Conservation (phyloP, 2,113 vertebrate species). For the Engraulis encrasicolus region DNA sequence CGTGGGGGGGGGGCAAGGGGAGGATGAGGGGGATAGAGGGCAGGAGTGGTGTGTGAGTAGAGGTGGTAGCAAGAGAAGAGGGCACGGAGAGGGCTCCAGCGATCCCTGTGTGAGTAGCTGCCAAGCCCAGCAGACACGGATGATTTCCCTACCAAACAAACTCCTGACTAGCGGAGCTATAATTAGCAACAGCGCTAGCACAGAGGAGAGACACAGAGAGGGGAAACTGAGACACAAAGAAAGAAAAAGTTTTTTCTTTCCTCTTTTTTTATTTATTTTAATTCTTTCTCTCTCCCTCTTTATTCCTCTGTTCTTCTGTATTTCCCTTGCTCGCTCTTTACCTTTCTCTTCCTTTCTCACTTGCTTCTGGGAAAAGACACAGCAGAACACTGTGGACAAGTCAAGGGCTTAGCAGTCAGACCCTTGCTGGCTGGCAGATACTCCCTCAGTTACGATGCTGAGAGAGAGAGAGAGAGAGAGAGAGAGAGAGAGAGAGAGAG, state of each 20-base stretch:
- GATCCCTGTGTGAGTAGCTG: conserved; percentile 7
- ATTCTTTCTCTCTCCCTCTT: too few species aligned
- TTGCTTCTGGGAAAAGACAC: conserved; percentile 29
- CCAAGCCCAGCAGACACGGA: background rate
- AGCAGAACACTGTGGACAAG: background rate
- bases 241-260: background rate
- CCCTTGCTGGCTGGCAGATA: conserved; percentile 49
- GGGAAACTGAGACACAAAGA: too few species aligned
- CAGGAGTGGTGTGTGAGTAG: too few species aligned
- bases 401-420: background rate
- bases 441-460: conserved; percentile 45
- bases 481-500: too few species aligned
- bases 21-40: too few species aligned
- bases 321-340: conserved; percentile 57
- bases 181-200: conserved; percentile 52
- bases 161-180: conserved; percentile 52
- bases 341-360: conserved; percentile 58
- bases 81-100: background rate
- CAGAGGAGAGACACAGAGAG: background rate
- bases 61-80: too few species aligned
- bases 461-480: too few species aligned
- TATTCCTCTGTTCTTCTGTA: too few species aligned
- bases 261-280: too few species aligned
- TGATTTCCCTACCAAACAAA: conserved; percentile 26
- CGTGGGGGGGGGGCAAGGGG: too few species aligned